Evolutionary conservation across 2,113 vertebrate genomes (phyloP).

Genomic region (Mus pahari): DNA sequence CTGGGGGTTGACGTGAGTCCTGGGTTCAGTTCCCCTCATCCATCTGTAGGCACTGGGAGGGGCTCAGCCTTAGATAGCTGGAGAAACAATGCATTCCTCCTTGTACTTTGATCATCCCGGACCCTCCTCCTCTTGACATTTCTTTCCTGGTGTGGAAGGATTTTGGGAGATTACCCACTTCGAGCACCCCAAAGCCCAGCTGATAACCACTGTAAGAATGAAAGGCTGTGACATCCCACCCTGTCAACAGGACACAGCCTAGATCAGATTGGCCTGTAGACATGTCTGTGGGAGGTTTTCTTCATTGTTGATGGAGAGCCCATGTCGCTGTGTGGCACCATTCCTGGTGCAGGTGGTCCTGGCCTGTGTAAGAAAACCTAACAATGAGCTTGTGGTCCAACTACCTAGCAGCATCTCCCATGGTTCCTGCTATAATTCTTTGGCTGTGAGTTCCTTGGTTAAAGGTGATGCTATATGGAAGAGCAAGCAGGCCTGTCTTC

Average conservation of each 20-base stretch:
- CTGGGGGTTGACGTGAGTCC: background rate
- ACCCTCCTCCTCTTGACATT: background rate
- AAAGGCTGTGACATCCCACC: background rate
- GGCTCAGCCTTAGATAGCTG: background rate
- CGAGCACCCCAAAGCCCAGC: background rate
- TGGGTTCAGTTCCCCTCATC: background rate
- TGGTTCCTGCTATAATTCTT: background rate
- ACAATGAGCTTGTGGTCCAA: background rate
- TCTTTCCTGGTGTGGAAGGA: background rate
- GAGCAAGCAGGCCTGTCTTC: background rate
- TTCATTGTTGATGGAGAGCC: background rate
- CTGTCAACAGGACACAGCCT: background rate
- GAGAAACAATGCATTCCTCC: background rate
- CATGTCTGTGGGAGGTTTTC: background rate
- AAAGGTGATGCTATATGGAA: background rate
- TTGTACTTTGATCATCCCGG: background rate
- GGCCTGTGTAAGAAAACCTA: background rate
- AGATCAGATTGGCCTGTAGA: background rate
- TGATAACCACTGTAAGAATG: background rate
- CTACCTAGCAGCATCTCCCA: background rate
- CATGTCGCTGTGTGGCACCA: background rate
- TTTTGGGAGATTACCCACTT: background rate
- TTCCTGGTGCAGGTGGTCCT: background rate
- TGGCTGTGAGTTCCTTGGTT: background rate
- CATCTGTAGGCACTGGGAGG: background rate